A percentile compares a stretch with the other conserved stretches of the same genome.
Evolutionary conservation across 2,113 vertebrate genomes (phyloP).

Genomic region (Oncorhynchus nerka): DNA sequence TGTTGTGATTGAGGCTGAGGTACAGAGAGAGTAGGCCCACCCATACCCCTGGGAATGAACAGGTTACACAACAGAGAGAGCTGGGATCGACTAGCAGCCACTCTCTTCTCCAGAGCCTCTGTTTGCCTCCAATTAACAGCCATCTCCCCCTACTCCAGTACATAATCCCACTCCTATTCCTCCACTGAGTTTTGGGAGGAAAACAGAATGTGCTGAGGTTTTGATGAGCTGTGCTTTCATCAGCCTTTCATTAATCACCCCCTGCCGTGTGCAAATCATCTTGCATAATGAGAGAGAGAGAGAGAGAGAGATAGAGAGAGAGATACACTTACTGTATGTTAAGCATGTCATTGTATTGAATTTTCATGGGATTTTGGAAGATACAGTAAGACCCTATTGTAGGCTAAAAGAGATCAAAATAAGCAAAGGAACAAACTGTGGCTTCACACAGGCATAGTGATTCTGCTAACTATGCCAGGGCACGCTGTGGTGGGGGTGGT

Average conservation of each 20-base stretch:
- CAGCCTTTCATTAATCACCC: conserved; percentile 15
- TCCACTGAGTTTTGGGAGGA: conserved; percentile 6
- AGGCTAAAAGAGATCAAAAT: too few species aligned
- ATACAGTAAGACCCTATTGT: too few species aligned
- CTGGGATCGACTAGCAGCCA: too few species aligned
- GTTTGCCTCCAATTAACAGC: conserved; percentile 16
- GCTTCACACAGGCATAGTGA: not conserved
- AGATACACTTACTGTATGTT: not conserved
- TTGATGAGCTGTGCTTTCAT: conserved; percentile 28
- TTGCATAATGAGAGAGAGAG: not conserved
- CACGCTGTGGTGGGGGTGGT: not conserved
- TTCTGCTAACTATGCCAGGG: not conserved
- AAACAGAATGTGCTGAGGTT: conserved; percentile 17
- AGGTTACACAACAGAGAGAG: not conserved
- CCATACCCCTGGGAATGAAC: not conserved
- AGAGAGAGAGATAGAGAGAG: not conserved
- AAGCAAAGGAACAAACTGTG: too few species aligned
- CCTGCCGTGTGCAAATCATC: conserved; percentile 9
- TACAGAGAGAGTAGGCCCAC: too few species aligned
- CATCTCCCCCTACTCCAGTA: not conserved
- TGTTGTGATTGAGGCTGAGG: not conserved
- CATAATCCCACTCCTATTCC: not conserved
- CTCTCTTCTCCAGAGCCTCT: too few species aligned
- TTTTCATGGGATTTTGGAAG: too few species aligned
- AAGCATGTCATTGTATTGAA: too few species aligned